phyloP scores from a whole-genome alignment of 2,888 invertebrate species.

The Trachelus tabidus region DNA sequence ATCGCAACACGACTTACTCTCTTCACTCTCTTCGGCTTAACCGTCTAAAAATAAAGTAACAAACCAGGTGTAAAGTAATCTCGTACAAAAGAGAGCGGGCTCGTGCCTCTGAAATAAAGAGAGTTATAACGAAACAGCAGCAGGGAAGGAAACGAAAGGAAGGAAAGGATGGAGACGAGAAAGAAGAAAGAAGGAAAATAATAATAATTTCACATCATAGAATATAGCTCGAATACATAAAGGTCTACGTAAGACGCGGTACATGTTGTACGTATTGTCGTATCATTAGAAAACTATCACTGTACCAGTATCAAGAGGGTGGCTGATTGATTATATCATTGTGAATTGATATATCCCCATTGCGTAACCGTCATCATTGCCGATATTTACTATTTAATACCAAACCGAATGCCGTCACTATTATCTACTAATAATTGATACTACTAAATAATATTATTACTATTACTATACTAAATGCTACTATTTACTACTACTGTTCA shows the following conservation, averaged over 20 bases:
- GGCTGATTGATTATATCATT: conserved; percentile 16
- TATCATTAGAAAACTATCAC: conserved; percentile 5
- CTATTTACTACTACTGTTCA: conserved; percentile 32
- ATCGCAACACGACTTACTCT: conserved; percentile 11
- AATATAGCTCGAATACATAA: not conserved
- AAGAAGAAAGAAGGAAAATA: not conserved
- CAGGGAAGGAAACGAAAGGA: not conserved
- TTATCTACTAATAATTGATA: not conserved
- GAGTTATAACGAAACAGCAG: not conserved
- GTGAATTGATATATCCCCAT: not conserved
- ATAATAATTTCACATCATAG: not conserved
- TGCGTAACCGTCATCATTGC: conserved; percentile 24
- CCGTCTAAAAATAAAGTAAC: conserved; percentile 33
- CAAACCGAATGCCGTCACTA: not conserved
- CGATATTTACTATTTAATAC: not conserved
- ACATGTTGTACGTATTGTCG: conserved; percentile 9
- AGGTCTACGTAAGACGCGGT: not conserved
- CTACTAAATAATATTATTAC: not conserved
- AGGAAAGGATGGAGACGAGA: not conserved
- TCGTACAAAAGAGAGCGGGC: not conserved
- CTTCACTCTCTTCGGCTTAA: not conserved
- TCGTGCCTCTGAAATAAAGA: not conserved
- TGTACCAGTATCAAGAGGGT: conserved; percentile 18
- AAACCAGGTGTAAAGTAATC: conserved; percentile 19
- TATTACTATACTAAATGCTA: not conserved